These are phyloP conservation scores for Brenthis daphne DNA, from an alignment of 2,888 invertebrate species.

Conservation along the genomic window DNA sequence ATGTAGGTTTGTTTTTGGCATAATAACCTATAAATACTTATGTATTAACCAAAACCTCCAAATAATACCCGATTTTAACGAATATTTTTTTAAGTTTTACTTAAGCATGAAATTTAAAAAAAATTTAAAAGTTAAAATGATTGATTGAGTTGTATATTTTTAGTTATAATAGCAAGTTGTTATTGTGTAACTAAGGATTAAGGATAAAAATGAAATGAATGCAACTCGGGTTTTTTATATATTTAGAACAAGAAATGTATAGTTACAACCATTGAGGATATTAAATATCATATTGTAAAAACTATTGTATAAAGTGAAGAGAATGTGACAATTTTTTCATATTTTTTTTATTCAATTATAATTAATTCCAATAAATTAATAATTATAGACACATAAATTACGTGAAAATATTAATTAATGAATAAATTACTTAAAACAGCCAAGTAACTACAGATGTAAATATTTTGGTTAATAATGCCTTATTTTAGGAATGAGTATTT, in stretches of 20 bases:
- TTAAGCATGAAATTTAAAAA: not conserved
- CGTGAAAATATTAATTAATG: slow-evolving; percentile 78
- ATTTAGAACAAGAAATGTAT: slow-evolving; percentile 84
- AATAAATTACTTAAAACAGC: slow-evolving; percentile 79
- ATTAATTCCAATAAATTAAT: slow-evolving; percentile 80
- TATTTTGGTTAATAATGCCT: slow-evolving; percentile 77
- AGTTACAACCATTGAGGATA: slow-evolving; percentile 84
- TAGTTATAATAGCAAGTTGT: not conserved
- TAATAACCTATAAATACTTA: no score
- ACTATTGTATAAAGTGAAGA: slow-evolving; percentile 83
- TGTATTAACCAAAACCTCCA: no score
- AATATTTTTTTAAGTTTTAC: no score
- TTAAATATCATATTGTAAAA: slow-evolving; percentile 83
- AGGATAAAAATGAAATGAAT: slow-evolving; percentile 51
- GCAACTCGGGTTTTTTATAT: slow-evolving; percentile 74
- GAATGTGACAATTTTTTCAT: slow-evolving; percentile 78
- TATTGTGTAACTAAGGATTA: slow-evolving; percentile 24
- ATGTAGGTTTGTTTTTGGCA: no score
- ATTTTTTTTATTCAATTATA: slow-evolving; percentile 76
- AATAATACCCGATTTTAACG: no score
- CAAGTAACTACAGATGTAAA: slow-evolving; percentile 80
- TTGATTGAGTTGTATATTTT: not conserved
- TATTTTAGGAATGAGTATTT: slow-evolving; percentile 79
- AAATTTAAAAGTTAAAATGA: not conserved
- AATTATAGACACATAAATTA: slow-evolving; percentile 82